These are phyloP conservation scores for Dichetophora obliterata DNA, from an alignment of 2,888 invertebrate species.

Conservation along the genomic window DNA sequence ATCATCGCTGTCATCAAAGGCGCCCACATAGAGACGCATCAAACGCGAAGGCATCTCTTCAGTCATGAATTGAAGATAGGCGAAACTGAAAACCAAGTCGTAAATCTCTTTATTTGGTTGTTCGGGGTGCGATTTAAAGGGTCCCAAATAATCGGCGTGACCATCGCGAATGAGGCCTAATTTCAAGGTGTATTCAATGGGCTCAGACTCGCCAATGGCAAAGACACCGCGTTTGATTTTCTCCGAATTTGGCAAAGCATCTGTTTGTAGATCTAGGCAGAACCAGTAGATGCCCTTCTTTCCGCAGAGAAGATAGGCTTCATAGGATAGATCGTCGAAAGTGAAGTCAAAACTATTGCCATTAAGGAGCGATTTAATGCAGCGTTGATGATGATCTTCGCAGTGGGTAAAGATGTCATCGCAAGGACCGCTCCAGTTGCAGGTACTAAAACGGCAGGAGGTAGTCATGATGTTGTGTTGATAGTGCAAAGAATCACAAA, in stretches of 20 bases:
- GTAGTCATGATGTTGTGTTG: conserved; percentile 6
- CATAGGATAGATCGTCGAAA: conserved; percentile 46
- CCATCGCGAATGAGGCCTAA: conserved; percentile 47
- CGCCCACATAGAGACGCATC: conserved; percentile 51
- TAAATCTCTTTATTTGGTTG: conserved; percentile 22
- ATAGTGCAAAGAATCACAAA: neutral
- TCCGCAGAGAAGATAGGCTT: conserved; percentile 47
- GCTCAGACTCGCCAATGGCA: conserved; percentile 52
- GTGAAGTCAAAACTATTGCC: conserved; percentile 47
- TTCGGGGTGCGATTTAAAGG: conserved; percentile 16
- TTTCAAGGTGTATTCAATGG: conserved; percentile 48
- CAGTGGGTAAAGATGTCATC: conserved; percentile 52
- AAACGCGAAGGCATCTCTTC: conserved; percentile 38
- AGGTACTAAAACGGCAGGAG: conserved; percentile 48
- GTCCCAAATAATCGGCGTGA: conserved; percentile 45
- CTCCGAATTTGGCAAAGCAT: neutral
- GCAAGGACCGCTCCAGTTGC: conserved; percentile 49
- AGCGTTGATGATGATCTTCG: conserved; percentile 47
- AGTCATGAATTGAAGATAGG: conserved; percentile 39
- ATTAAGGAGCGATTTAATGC: conserved; percentile 45
- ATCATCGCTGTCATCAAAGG: conserved; percentile 49
- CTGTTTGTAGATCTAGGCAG: conserved; percentile 31
- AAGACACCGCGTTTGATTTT: conserved; percentile 50
- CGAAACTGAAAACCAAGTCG: conserved; percentile 40
- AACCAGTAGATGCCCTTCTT: conserved; percentile 52